phyloP scores from a whole-genome alignment of 2,888 invertebrate genomes.

The Troglohyphantes excavatus region DNA sequence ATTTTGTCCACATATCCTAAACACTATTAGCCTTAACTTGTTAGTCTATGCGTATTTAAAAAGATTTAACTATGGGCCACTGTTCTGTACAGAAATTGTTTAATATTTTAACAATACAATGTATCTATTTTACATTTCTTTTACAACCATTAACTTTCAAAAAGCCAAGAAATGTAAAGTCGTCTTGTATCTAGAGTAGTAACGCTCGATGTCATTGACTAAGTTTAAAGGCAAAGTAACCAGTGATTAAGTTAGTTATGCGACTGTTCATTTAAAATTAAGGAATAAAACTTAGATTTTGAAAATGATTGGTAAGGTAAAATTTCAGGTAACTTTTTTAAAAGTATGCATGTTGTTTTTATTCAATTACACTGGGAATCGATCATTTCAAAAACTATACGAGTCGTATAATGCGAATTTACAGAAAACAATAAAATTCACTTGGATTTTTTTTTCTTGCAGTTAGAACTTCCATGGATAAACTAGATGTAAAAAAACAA shows the following conservation, averaged over 20 bases:
- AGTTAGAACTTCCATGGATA: no score
- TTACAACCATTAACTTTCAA: constrained; percentile 59
- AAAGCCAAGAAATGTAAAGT: neutral
- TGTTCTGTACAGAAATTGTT: constrained; percentile 71
- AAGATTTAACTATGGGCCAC: constrained; percentile 43
- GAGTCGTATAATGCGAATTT: no score
- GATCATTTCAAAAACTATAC: no score
- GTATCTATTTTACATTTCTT: constrained; percentile 59
- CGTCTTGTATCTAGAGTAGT: constrained; percentile 27
- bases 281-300: neutral
- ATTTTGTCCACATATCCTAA: constrained; percentile 40
- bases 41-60: constrained; percentile 63
- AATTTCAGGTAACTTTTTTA: no score
- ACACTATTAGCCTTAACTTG: constrained; percentile 32
- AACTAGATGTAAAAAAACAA: no score
- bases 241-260: constrained; percentile 1
- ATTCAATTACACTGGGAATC: no score
- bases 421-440: no score
- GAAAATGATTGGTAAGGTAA: no score
- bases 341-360: no score
- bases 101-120: constrained; percentile 63
- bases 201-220: constrained; percentile 64
- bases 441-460: no score
- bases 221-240: constrained; percentile 11
- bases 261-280: neutral